phyloP scores from a whole-genome alignment of 1,140 invertebrate species.

The Holcopasites calliopsidis region DNA sequence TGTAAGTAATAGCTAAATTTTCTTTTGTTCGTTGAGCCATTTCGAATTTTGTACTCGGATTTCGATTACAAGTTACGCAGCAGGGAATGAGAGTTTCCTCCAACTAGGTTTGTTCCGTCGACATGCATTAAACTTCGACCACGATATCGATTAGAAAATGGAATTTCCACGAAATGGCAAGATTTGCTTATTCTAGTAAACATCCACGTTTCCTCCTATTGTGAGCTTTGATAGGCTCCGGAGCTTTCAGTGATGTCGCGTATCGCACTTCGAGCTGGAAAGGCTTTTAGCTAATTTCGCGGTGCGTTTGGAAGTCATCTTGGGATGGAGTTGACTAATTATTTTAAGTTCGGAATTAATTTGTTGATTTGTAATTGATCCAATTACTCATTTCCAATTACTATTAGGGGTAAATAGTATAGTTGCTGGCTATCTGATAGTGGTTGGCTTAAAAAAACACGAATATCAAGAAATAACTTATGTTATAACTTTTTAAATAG shows the following conservation, averaged over 20 bases:
- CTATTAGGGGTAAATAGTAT: too few relatives aligned
- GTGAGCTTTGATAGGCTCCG: constrained; percentile 5
- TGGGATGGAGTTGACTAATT: neutral
- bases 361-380: neutral
- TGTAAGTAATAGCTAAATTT: too few relatives aligned
- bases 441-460: too few relatives aligned
- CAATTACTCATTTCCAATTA: neutral
- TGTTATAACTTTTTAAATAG: too few relatives aligned
- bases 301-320: neutral
- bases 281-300: neutral
- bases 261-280: too few relatives aligned
- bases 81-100: too few relatives aligned
- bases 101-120: neutral
- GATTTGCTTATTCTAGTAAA: constrained; percentile 20
- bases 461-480: too few relatives aligned
- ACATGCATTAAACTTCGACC: neutral
- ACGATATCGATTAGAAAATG: constrained; percentile 7
- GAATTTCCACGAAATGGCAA: neutral
- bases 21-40: too few relatives aligned
- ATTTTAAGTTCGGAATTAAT: neutral
- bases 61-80: neutral
- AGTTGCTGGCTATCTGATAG: too few relatives aligned
- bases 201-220: neutral
- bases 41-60: neutral
- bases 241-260: neutral